phyloP scores from a whole-genome alignment of 1,140 invertebrate genomes.

The Macrobrachium rosenbergii region DNA sequence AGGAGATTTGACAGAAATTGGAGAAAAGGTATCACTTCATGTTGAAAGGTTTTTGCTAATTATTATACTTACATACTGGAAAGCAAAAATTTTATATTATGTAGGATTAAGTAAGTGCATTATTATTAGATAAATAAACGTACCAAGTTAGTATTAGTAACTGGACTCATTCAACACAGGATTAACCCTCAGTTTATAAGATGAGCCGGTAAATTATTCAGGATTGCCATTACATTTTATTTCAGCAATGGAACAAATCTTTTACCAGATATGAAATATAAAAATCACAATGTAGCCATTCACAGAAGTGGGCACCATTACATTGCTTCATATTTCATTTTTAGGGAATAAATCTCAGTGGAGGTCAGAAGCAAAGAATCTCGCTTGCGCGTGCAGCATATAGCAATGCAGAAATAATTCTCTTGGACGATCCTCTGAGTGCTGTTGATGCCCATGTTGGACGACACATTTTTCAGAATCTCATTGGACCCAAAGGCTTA shows the following conservation, averaged over 20 bases:
- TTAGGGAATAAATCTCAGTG: slow-evolving; percentile 91
- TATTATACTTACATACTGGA: background rate
- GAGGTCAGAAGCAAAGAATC: slow-evolving; percentile 97
- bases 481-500: slow-evolving; percentile 69
- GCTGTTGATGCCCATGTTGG: slow-evolving; percentile 75
- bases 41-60: background rate
- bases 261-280: too few species aligned
- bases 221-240: too few species aligned
- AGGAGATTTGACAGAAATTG: slow-evolving; percentile 92
- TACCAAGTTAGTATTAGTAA: too few species aligned
- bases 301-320: too few species aligned
- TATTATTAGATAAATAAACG: too few species aligned
- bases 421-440: slow-evolving; percentile 95
- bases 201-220: too few species aligned
- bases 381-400: slow-evolving; percentile 95
- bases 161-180: too few species aligned
- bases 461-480: slow-evolving; percentile 71
- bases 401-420: slow-evolving; percentile 88
- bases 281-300: too few species aligned
- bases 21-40: slow-evolving; percentile 78
- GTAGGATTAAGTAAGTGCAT: background rate
- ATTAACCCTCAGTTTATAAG: too few species aligned
- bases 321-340: background rate
- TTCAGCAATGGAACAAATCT: too few species aligned
- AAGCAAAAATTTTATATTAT: background rate